These are phyloP conservation scores for Salpingus planirostris DNA, from an alignment of 2,888 invertebrate genomes.

Conservation along the genomic window DNA sequence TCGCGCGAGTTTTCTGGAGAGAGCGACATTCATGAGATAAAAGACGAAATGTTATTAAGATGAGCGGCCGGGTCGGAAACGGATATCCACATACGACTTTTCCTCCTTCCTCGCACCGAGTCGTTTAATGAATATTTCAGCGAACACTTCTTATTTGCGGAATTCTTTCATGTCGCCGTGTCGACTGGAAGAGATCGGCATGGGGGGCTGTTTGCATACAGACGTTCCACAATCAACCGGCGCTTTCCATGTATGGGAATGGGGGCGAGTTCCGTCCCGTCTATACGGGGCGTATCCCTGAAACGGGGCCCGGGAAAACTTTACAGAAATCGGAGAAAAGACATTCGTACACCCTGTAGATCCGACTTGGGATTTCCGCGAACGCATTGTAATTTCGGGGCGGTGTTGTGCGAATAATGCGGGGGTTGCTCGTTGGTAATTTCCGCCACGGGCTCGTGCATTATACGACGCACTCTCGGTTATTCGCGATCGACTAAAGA, in stretches of 20 bases:
- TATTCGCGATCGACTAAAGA: too few relatives aligned
- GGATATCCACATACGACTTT: conserved; percentile 14
- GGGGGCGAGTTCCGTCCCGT: too few relatives aligned
- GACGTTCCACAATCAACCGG: conserved; percentile 18
- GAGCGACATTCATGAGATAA: conserved; percentile 24
- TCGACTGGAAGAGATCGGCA: conserved; percentile 19
- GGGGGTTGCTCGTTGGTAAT: conserved; percentile 26
- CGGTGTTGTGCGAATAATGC: conserved; percentile 22
- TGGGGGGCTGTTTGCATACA: conserved; percentile 20
- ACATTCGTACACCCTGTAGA: too few relatives aligned
- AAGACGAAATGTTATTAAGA: conserved; percentile 25
- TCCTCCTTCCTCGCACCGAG: conserved; percentile 11
- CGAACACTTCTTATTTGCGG: conserved; percentile 20
- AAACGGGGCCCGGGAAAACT: too few relatives aligned
- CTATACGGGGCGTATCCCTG: too few relatives aligned
- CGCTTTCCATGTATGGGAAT: conserved; percentile 1
- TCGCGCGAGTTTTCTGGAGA: too few relatives aligned
- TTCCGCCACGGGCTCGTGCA: conserved; percentile 26
- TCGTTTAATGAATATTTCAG: conserved; percentile 26
- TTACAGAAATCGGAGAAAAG: too few relatives aligned
- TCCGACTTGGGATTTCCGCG: conserved; percentile 22
- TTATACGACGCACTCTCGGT: conserved; percentile 25
- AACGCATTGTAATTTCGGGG: conserved; percentile 20
- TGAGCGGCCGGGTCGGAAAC: conserved; percentile 21
- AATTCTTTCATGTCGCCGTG: conserved; percentile 22